Percentiles rank a stretch among this genome's conserved stretches.
Evolutionary conservation across 2,113 vertebrate genomes (phyloP).

Genomic region (Onychostoma macrolepis): DNA sequence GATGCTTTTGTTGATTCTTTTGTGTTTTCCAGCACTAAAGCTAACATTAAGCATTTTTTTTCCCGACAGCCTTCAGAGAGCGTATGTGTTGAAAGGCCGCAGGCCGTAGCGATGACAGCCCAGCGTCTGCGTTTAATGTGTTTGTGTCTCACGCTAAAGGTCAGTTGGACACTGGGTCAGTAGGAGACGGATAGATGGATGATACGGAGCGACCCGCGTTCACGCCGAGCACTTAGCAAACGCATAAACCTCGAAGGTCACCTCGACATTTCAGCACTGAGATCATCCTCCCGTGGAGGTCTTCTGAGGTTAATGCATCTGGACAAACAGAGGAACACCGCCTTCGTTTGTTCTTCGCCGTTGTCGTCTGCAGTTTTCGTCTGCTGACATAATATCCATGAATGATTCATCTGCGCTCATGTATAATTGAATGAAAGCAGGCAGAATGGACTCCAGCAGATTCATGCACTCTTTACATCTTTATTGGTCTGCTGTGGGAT

Average conservation of each 20-base stretch:
- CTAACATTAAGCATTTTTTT: not conserved
- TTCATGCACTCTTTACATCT: constrained; percentile 71
- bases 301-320: constrained; percentile 44
- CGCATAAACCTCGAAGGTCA: constrained; percentile 39
- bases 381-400: constrained; percentile 50
- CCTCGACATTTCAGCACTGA: constrained; percentile 17
- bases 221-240: constrained; percentile 26
- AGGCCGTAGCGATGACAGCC: not conserved
- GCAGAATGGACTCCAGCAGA: constrained; percentile 48
- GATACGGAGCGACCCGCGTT: not conserved
- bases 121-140: not conserved
- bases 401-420: constrained; percentile 55
- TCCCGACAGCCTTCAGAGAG: not conserved
- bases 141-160: constrained; percentile 26
- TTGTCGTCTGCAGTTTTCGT: constrained; percentile 34
- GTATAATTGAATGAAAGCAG: constrained; percentile 46
- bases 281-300: not conserved
- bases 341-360: constrained; percentile 30
- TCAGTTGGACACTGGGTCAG: constrained; percentile 27
- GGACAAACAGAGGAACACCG: constrained; percentile 31
- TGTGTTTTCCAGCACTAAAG: not conserved
- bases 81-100: not conserved
- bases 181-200: constrained; percentile 16
- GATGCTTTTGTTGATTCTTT: not conserved
- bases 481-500: constrained; percentile 74